Conservation (phyloP, 2,113 vertebrate species). For the Cichladusa arquata region DNA sequence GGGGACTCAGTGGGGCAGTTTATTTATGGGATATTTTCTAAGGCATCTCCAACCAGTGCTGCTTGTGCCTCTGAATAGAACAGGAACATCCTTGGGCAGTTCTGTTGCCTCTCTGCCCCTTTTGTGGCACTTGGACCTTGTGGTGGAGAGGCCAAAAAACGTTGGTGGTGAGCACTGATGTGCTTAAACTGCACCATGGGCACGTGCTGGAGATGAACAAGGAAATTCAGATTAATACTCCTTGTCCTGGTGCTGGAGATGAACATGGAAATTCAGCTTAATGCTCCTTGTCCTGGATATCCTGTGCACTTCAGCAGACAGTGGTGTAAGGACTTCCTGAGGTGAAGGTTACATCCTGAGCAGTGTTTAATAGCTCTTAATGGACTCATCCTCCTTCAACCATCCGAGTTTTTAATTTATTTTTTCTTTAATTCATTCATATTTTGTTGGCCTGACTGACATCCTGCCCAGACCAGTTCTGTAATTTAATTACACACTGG, state of each 20-base stretch:
- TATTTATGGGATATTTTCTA: not conserved
- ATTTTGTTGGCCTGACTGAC: not conserved
- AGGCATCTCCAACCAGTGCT: not conserved
- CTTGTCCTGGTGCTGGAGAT: not conserved
- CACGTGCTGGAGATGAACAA: not conserved
- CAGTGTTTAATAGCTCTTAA: not conserved
- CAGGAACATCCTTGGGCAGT: not conserved
- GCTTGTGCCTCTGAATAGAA: not conserved
- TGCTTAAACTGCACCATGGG: not conserved
- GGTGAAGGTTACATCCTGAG: constrained; percentile 32
- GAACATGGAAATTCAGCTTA: not conserved
- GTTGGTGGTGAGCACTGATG: not conserved
- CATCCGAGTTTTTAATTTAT: not conserved
- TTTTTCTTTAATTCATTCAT: not conserved
- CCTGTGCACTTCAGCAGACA: not conserved
- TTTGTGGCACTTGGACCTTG: not conserved
- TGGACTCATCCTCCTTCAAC: not conserved
- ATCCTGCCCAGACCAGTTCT: not conserved
- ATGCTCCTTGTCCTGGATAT: not conserved
- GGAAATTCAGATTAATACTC: not conserved
- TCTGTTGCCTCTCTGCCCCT: not conserved
- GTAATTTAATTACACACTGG: not conserved
- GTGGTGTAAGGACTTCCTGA: not conserved
- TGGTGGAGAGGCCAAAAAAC: not conserved
- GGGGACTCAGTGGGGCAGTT: not conserved